phyloP scores from a whole-genome alignment of 2,797 vertebrate genomes.

The Vultur gryphus region DNA sequence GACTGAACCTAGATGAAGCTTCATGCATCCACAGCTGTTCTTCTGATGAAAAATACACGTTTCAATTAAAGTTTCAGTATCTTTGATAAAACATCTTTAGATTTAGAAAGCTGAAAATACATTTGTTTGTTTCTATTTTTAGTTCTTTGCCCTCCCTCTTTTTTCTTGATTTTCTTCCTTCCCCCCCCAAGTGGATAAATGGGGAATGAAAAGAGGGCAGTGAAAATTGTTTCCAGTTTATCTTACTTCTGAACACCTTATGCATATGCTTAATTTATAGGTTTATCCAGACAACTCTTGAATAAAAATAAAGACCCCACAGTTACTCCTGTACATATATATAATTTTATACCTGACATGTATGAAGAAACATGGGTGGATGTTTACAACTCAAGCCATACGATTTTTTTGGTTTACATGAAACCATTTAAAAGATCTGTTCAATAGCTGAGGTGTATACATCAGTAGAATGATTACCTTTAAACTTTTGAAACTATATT shows the following conservation, averaged over 20 bases:
- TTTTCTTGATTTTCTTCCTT: background rate
- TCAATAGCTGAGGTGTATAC: slow-evolving; percentile 31
- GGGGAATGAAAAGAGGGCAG: background rate
- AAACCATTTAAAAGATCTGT: background rate
- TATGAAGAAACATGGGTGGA: background rate
- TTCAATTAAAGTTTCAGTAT: background rate
- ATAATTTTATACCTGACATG: background rate
- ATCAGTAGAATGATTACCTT: slow-evolving; percentile 56
- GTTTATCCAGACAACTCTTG: background rate
- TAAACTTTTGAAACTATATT: slow-evolving; percentile 65
- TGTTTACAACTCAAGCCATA: background rate
- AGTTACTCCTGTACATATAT: background rate
- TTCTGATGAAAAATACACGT: background rate
- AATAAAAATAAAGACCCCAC: background rate
- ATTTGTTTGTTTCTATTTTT: background rate
- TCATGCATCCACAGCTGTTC: background rate
- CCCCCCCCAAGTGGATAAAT: background rate
- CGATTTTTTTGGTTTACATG: background rate
- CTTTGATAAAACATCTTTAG: background rate
- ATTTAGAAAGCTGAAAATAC: background rate
- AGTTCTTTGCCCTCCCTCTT: background rate
- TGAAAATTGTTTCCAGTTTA: background rate
- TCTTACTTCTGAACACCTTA: background rate
- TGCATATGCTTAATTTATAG: background rate
- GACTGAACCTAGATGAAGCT: background rate